These are phyloP conservation scores for Dysidea cf. avara DNA, from an alignment of 37 sponge, comb jelly and placozoan species.

Conservation along the genomic window DNA sequence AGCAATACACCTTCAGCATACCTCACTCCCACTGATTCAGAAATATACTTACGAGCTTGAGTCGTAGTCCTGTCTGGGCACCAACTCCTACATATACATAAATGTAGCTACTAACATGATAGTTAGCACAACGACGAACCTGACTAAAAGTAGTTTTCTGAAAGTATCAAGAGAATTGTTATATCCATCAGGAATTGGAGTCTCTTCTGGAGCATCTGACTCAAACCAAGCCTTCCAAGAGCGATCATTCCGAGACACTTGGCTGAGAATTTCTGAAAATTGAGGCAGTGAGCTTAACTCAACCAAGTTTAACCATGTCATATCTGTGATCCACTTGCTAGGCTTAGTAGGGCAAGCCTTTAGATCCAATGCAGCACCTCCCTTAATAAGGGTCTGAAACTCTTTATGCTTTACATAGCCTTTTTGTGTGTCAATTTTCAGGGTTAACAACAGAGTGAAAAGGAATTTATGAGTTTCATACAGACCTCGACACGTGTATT, in stretches of 20 bases:
- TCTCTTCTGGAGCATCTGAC: conserved; percentile 94
- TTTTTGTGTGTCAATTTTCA: conserved; percentile 90
- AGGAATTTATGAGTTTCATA: conserved; percentile 99
- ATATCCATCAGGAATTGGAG: conserved; percentile 94
- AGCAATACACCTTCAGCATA: conserved; percentile 97
- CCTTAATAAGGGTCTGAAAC: conserved; percentile 92
- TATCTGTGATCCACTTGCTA: conserved; percentile 94
- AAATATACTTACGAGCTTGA: conserved; percentile 94
- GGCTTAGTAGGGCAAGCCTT: conserved; percentile 89
- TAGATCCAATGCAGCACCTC: conserved; percentile 97
- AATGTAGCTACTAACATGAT: neutral
- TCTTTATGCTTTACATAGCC: conserved; percentile 86
- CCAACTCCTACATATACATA: conserved; percentile 67
- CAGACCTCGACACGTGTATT: conserved; percentile 88
- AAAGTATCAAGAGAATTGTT: conserved; percentile 88
- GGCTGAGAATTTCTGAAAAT: conserved; percentile 92
- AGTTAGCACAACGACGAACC: conserved; percentile 25
- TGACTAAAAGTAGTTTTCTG: conserved; percentile 82
- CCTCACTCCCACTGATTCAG: conserved; percentile 83
- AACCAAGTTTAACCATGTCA: conserved; percentile 98
- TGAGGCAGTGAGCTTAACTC: conserved; percentile 89
- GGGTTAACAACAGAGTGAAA: conserved; percentile 94
- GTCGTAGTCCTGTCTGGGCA: conserved; percentile 97
- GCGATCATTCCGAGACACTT: conserved; percentile 87
- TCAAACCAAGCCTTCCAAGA: conserved; percentile 98